These are phyloP conservation scores for Physeter macrocephalus DNA, from an alignment of 2,113 vertebrate species.

Conservation along the genomic window DNA sequence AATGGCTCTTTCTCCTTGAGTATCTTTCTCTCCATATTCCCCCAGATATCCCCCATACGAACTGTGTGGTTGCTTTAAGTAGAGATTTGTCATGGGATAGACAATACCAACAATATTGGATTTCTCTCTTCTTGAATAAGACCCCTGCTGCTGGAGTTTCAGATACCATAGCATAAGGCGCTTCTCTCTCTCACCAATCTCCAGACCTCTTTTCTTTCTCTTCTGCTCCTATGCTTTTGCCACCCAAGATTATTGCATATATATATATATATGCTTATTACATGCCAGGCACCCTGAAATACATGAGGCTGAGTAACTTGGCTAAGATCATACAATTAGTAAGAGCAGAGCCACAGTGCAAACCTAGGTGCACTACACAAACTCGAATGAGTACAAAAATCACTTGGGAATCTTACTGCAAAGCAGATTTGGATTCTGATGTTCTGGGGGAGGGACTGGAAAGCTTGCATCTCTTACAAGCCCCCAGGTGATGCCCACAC, in stretches of 20 bases:
- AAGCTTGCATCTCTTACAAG: neutral
- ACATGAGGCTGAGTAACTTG: neutral
- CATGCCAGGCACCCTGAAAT: neutral
- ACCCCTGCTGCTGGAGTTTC: neutral
- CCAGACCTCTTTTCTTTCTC: neutral
- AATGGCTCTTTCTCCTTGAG: neutral
- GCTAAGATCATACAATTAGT: neutral
- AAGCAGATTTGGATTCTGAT: neutral
- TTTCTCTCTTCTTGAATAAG: neutral
- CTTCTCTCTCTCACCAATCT: neutral
- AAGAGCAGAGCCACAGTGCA: neutral
- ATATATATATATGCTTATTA: neutral
- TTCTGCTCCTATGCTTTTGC: neutral
- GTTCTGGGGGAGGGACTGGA: neutral
- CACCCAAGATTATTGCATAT: neutral
- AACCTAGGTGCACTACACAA: accelerated
- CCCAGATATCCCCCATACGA: neutral
- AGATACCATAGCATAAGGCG: neutral
- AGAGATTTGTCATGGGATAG: neutral
- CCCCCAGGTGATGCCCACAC: too few species aligned
- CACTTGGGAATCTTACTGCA: neutral
- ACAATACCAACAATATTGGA: neutral
- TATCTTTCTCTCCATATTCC: neutral
- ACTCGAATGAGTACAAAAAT: neutral
- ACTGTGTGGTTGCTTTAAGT: neutral